Base-by-base conservation (phyloP, 2,797 vertebrate species). In the Apogon talboti region DNA sequence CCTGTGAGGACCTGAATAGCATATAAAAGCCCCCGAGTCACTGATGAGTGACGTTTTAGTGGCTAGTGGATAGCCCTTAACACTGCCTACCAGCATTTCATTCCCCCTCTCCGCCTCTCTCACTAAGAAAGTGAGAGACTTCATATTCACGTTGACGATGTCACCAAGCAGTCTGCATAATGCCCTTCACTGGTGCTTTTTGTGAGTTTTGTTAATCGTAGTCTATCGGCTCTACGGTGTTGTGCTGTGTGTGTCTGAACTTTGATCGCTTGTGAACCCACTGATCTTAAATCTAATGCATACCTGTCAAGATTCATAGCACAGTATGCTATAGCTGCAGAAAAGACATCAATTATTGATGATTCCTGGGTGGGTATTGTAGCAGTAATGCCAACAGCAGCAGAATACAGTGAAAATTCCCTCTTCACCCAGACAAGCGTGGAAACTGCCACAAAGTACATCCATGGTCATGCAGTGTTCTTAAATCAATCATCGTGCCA, bases 11-110 rank as follows among this genome's bases (percentile, higher is more conserved):
- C 50, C 76, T 50, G 61, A 67, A 48, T 15, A 64, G 68, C 50
- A n/a, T n/a, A 54, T 37, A 46, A 67, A 77, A 69, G 18, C 66
- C 52, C 37, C 30, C n/a, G 63, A 81, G 73, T 58, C 70, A 4
- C 11, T 12, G 44, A 11, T 71, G 68, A 83, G 52, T 59, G 78
- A 76, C 42, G 37, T n/a, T 76, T 74, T 79, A 66, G 70, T 60
- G 59, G 60, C 43, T 40, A 37, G 53, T 3, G 37, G 56, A 67
- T 63, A 74, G 59, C 52, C 56, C 53, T 56, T 74, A 79, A 78
- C 42, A 57, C 77, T 59, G 69, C 64, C 59, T 74, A 5, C 0
- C 9, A 64, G 56, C 38, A 9, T 45, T 55, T 82, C 54, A 66
- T 63, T 72, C 44, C n/a, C n/a, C n/a, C n/a, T n/a, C n/a, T n/a